A percentile compares a stretch with the other conserved stretches of the same genome.
Conservation (phyloP, 2,113 vertebrate species). For the Sylvietta virens region DNA sequence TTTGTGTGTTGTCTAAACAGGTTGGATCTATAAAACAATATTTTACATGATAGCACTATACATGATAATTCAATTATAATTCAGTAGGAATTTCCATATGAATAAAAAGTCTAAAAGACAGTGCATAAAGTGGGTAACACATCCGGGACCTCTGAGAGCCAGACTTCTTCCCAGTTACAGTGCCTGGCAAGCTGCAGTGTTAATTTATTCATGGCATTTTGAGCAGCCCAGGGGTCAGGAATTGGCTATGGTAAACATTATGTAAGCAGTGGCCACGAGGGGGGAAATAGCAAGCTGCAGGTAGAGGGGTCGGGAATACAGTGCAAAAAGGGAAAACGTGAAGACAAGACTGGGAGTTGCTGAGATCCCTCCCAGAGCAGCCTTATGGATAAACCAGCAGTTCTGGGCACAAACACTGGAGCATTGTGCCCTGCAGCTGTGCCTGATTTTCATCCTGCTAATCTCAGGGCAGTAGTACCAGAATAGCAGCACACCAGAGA, state of each 20-base stretch:
- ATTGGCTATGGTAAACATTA: neutral
- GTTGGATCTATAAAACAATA: conserved; percentile 10
- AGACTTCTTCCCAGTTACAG: neutral
- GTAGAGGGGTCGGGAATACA: neutral
- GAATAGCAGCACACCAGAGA: neutral
- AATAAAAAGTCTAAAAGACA: neutral
- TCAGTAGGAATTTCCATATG: neutral
- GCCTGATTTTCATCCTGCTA: neutral
- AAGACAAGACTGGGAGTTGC: neutral
- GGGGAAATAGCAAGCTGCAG: neutral
- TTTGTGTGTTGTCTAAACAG: conserved; percentile 49
- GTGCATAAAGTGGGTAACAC: neutral
- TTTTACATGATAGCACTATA: neutral
- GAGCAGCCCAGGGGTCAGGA: neutral
- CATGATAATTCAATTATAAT: neutral
- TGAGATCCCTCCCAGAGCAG: neutral
- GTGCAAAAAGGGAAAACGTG: neutral
- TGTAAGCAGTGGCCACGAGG: neutral
- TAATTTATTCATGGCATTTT: neutral
- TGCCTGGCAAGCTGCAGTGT: neutral
- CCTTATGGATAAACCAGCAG: neutral
- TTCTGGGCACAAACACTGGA: neutral
- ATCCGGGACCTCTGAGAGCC: neutral
- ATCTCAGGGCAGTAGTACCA: neutral
- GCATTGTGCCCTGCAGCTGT: neutral